Conservation (phyloP, 92 coral and sea anemone species). For the Zoanthus solanderi region DNA sequence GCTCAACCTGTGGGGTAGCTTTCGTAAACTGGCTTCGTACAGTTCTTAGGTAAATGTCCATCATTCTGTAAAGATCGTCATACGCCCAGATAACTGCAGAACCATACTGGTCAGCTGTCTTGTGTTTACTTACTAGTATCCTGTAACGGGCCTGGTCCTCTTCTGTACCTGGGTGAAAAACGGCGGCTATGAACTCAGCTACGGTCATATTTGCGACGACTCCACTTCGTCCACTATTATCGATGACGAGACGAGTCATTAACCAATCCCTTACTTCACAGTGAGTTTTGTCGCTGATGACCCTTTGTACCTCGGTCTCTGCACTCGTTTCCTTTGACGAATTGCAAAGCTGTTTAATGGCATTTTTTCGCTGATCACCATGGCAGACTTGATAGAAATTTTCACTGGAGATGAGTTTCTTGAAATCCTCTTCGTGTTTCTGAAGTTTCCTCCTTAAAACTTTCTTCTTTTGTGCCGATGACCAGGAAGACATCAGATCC, state of each 20-base stretch:
- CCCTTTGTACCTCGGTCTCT: conserved; percentile 39
- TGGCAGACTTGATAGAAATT: conserved; percentile 58
- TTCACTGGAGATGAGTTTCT: conserved; percentile 60
- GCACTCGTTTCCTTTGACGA: conserved; percentile 34
- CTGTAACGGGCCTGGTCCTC: conserved; percentile 65
- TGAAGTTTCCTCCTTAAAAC: conserved; percentile 41
- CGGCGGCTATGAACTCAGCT: conserved; percentile 61
- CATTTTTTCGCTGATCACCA: conserved; percentile 50
- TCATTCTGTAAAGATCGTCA: conserved; percentile 46
- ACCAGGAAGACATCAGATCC: conserved; percentile 61
- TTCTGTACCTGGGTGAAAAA: conserved; percentile 49
- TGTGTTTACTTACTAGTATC: conserved; percentile 56
- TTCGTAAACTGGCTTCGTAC: conserved; percentile 46
- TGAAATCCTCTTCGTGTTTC: conserved; percentile 49
- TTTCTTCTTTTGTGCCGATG: conserved; percentile 42
- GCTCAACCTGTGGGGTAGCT: conserved; percentile 18
- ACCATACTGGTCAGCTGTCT: conserved; percentile 61
- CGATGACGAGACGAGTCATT: conserved; percentile 57
- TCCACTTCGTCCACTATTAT: conserved; percentile 68
- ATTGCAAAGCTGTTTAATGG: conserved; percentile 64
- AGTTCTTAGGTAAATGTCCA: conserved; percentile 53
- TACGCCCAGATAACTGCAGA: conserved; percentile 63
- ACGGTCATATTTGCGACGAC: conserved; percentile 59
- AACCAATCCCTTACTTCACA: conserved; percentile 61
- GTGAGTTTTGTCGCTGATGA: conserved; percentile 45